Evolutionary conservation across 2,888 invertebrate species (phyloP), one percentile per base, ranked within the genome.

Genomic region (Julus scanicus): DNA sequence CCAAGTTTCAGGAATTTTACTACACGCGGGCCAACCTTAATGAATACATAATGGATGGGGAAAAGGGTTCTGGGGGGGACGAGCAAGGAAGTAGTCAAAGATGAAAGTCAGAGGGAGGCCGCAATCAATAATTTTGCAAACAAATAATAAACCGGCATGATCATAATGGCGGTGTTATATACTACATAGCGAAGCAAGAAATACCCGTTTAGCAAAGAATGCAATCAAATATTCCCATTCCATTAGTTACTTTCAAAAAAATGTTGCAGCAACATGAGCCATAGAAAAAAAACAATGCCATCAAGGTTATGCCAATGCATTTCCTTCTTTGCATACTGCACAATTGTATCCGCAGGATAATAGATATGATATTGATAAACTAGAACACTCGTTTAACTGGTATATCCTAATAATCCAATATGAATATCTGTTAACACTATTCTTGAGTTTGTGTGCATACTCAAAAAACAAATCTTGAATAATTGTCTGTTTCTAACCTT

Each of bases 201-300:
- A 80, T 80, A 80, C 80, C 13, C 37, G 80, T 80, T 80, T 20
- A 13, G 80, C 80, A 37, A 37, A 80, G 80, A 80, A 80, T 37
- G 80, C 37, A 1, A 80, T 9, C 20, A n/a, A n/a, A 5, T n/a
- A 71, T 71, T 71, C 8, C n/a, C 71, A 29, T 37, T 80, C 37
- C 29, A 80, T 80, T 80, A 80, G 80, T 37, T 29, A 71, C 80
- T 37, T 80, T 8, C n/a, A n/a, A 71, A 71, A 57, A 29, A 80
- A 80, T 80, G 80, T 80, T 80, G 9, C 80, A 37, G 37, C 63
- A 63, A 11, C 80, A 80, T 29, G 80, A 80, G 29, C 37, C 44
- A 44, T 5, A 6, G 44, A 44, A 6, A 44, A 44, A 37, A 80
- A 80, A 80, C 80, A 80, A 80, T 80, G 37, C 37, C 71, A 71